Percentiles rank a stretch among this genome's conserved stretches.
Conservation (phyloP, 2,797 vertebrate species). For the Anisognathus igniventris region DNA sequence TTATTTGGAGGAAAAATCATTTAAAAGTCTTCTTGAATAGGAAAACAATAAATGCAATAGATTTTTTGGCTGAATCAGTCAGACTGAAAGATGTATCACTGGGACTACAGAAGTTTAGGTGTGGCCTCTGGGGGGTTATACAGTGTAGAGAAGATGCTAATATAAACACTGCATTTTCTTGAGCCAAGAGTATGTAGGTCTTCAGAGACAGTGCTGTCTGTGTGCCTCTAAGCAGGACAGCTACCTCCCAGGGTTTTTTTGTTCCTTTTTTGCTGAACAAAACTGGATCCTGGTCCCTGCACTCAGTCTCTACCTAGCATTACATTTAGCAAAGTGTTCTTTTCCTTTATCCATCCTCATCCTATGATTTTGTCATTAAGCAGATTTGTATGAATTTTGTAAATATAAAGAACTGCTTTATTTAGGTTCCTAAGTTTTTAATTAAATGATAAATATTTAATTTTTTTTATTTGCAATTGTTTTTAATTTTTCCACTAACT, state of each 20-base stretch:
- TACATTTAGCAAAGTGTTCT: background rate
- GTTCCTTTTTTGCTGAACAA: background rate
- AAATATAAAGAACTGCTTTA: background rate
- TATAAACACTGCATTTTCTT: background rate
- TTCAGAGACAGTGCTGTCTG: background rate
- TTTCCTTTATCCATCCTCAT: background rate
- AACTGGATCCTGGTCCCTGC: background rate
- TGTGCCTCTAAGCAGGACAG: background rate
- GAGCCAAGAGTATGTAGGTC: background rate
- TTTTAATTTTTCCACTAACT: background rate
- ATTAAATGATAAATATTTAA: background rate
- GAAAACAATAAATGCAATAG: background rate
- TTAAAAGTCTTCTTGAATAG: background rate
- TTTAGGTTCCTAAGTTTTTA: background rate
- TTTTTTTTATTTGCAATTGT: background rate
- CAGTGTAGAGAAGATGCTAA: background rate
- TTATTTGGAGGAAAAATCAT: fast-evolving
- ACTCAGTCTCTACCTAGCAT: background rate
- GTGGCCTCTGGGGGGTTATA: background rate
- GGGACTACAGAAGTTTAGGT: background rate
- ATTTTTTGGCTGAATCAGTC: background rate
- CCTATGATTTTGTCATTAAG: background rate
- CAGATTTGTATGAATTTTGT: background rate
- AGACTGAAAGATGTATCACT: background rate
- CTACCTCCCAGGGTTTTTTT: background rate